Conservation (phyloP, 35 echinoderm and acorn worm species). For the Chiridota heheva region DNA sequence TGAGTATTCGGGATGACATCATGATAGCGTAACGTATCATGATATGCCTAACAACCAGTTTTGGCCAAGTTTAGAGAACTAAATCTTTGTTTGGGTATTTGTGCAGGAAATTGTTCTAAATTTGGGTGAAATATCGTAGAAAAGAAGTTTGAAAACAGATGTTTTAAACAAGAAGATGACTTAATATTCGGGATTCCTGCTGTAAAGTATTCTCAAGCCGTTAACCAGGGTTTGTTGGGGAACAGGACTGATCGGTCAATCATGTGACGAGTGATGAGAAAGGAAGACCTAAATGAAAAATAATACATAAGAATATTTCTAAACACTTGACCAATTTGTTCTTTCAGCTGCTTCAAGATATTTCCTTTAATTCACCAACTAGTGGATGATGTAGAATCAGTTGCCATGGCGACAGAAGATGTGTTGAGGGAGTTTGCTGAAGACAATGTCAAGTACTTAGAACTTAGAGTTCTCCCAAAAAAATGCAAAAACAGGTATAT, state of each 20-base stretch:
- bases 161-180: background rate
- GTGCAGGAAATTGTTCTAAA: no score
- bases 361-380: conserved; percentile 77
- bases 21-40: no score
- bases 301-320: background rate
- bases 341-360: conserved; percentile 80
- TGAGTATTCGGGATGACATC: no score
- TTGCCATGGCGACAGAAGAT: conserved; percentile 89
- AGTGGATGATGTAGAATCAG: conserved; percentile 72
- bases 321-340: background rate
- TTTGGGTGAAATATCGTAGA: no score
- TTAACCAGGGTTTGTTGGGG: background rate
- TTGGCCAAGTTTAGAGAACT: no score
- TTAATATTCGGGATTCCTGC: background rate
- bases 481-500: conserved; percentile 66
- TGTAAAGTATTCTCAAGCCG: background rate
- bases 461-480: conserved; percentile 89
- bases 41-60: no score
- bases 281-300: no score
- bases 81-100: no score
- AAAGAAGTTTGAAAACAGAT: background rate
- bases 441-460: conserved; percentile 83
- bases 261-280: no score
- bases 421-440: conserved; percentile 88
- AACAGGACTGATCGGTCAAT: background rate